Percentiles rank a stretch among this genome's conserved stretches.
Evolutionary conservation across 2,113 vertebrate species (phyloP).

Genomic region (Rutilus rutilus): DNA sequence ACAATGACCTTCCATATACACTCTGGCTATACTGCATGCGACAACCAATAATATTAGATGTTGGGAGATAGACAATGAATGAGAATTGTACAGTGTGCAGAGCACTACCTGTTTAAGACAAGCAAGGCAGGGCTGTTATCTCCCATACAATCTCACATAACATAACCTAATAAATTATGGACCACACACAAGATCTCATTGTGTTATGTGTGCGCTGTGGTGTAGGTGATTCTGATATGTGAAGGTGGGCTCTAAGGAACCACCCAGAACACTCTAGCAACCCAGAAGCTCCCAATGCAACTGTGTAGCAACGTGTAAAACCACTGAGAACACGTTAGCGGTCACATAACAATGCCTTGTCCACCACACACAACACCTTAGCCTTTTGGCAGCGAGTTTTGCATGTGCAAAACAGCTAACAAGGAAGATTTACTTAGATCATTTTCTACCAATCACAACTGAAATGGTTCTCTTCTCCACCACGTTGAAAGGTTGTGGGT

Average conservation of each 20-base stretch:
- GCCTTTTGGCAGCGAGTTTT: not conserved
- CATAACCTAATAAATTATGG: slow-evolving; percentile 32
- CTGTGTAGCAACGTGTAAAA: not conserved
- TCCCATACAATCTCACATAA: slow-evolving; percentile 19
- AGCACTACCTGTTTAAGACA: slow-evolving; percentile 13
- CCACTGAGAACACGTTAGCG: not conserved
- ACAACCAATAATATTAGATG: slow-evolving; percentile 66
- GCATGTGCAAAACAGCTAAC: not conserved
- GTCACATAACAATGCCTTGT: not conserved
- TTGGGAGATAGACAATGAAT: slow-evolving; percentile 57
- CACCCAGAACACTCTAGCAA: not conserved
- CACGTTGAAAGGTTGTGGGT: too few relatives aligned
- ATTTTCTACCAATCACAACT: too few relatives aligned
- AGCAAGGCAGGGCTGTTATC: slow-evolving; percentile 22
- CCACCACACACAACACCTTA: not conserved
- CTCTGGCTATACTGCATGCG: slow-evolving; percentile 60
- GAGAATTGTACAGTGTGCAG: slow-evolving; percentile 4
- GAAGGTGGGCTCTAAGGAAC: not conserved
- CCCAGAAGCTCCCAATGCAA: not conserved
- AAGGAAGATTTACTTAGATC: too few relatives aligned
- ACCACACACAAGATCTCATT: slow-evolving; percentile 9
- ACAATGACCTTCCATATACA: slow-evolving; percentile 70
- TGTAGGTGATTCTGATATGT: slow-evolving; percentile 4
- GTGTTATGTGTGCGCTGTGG: not conserved
- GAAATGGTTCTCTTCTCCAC: too few relatives aligned